phyloP scores from a whole-genome alignment of 1,140 invertebrate species.

The Gonatopus flavifemur region DNA sequence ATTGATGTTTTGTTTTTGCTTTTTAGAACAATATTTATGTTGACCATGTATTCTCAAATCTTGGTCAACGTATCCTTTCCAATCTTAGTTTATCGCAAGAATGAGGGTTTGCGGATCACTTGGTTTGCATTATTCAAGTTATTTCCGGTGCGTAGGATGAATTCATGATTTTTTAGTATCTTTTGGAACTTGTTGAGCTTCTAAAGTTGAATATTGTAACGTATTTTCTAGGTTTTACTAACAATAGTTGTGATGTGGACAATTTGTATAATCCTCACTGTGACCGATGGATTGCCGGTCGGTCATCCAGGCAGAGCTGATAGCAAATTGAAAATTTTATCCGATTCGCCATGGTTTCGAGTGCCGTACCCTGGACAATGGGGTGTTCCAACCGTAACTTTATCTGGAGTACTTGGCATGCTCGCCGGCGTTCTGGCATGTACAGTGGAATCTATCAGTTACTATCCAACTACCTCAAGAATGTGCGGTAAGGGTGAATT shows the following conservation, averaged over 20 bases:
- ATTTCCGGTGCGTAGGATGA: slow-evolving; percentile 69
- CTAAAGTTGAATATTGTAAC: slow-evolving; percentile 2
- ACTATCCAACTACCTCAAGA: slow-evolving; percentile 84
- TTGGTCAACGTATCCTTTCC: slow-evolving; percentile 72
- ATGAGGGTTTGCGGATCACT: slow-evolving; percentile 61
- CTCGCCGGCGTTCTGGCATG: slow-evolving; percentile 81
- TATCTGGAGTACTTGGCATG: slow-evolving; percentile 79
- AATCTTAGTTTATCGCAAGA: slow-evolving; percentile 63
- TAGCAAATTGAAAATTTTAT: slow-evolving; percentile 71
- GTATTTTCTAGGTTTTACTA: slow-evolving; percentile 67
- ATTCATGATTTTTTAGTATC: neutral
- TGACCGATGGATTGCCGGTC: slow-evolving; percentile 64
- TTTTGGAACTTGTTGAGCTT: neutral
- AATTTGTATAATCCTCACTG: slow-evolving; percentile 74
- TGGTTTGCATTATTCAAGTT: slow-evolving; percentile 79
- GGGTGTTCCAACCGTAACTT: slow-evolving; percentile 77
- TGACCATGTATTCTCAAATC: slow-evolving; percentile 82
- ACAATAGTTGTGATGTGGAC: slow-evolving; percentile 81
- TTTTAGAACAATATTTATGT: slow-evolving; percentile 76
- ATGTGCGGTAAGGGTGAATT: slow-evolving; percentile 66
- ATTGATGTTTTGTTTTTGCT: too few species aligned
- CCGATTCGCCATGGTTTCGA: slow-evolving; percentile 78
- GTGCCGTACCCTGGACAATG: slow-evolving; percentile 88
- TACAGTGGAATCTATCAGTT: slow-evolving; percentile 84
- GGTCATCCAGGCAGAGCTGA: slow-evolving; percentile 79